Evolutionary conservation across 2,797 vertebrate species (phyloP), one percentile per base, ranked within the genome.

Genomic region (Muscicapa striata): DNA sequence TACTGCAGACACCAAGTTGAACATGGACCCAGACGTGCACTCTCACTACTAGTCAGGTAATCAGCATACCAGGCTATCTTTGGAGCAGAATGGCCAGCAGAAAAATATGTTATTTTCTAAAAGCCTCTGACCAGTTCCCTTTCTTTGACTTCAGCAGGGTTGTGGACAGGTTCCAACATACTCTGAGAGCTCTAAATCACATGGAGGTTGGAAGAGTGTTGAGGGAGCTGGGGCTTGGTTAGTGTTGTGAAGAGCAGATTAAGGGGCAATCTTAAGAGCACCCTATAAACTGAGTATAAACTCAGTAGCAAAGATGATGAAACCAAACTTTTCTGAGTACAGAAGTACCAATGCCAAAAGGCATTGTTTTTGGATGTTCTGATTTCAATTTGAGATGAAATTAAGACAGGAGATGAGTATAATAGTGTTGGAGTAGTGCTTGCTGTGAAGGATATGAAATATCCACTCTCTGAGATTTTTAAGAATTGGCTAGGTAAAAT

Each of bases 1-100:
- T 64, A 49, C 68, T 67, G 61, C 7, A 2, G 72, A 19, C 74
- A n/a, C 24, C 64, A 83, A 54, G 63, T 27, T 87, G 84, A 92
- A 21, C 23, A 11, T 19, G 89, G 72, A 84, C 15, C 48, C 29
- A 18, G 67, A 55, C 70, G 43, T 5, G 7, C 26, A 24, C 32
- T 48, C 22, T 59, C 36, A 20, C 46, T 77, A 1, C 52, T 30
- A 27, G 29, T 34, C 90, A 96, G 92, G 92, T 94, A 96, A 94
- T 70, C 23, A 8, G 14, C 23, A 48, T 77, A 18, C 3, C 11
- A 38, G n/a, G 8, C 15, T 75, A 2, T 38, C 41, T 34, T n/a
- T 83, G 41, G 38, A 81, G 46, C 38, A 76, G 11, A 20, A 18
- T 30, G 16, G 21, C 10, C 36, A 63, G 30, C 18, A 76, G 64